These are phyloP conservation scores for Liparis tanakae DNA, from an alignment of 2,797 vertebrate genomes.

Conservation along the genomic window DNA sequence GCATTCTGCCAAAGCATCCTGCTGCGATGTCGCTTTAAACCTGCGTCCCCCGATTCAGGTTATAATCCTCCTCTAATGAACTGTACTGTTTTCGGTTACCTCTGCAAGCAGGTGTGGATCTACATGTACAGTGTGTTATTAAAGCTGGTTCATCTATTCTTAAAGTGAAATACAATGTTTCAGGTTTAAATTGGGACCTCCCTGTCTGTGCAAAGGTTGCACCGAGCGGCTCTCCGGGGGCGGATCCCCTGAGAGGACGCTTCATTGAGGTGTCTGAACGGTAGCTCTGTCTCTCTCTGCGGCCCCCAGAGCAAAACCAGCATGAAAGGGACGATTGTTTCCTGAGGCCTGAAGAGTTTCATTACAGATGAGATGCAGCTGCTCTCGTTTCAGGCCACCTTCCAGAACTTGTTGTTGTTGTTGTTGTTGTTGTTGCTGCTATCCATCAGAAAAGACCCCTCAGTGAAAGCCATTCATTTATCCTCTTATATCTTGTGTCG, in stretches of 20 bases:
- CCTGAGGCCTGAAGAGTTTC: constrained; percentile 63
- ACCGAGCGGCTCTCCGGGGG: constrained; percentile 6
- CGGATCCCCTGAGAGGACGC: constrained; percentile 24
- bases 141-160: not conserved
- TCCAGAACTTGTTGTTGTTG: constrained; percentile 36
- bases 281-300: constrained; percentile 30
- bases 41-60: constrained; percentile 35
- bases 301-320: constrained; percentile 33
- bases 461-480: constrained; percentile 50
- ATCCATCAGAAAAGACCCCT: constrained; percentile 41
- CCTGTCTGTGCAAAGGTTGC: not conserved
- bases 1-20: constrained; percentile 44
- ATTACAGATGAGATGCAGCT: constrained; percentile 68
- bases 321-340: constrained; percentile 77
- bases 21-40: constrained; percentile 44
- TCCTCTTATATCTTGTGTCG: constrained; percentile 29
- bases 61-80: constrained; percentile 56
- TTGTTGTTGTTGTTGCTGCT: constrained; percentile 45
- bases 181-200: constrained; percentile 4
- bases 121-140: not conserved
- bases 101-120: constrained; percentile 18
- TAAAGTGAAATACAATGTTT: constrained; percentile 4
- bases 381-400: constrained; percentile 63
- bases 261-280: constrained; percentile 29
- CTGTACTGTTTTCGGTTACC: constrained; percentile 33